These are phyloP conservation scores for Eurois occulta DNA, from an alignment of 2,888 invertebrate genomes.

Conservation along the genomic window DNA sequence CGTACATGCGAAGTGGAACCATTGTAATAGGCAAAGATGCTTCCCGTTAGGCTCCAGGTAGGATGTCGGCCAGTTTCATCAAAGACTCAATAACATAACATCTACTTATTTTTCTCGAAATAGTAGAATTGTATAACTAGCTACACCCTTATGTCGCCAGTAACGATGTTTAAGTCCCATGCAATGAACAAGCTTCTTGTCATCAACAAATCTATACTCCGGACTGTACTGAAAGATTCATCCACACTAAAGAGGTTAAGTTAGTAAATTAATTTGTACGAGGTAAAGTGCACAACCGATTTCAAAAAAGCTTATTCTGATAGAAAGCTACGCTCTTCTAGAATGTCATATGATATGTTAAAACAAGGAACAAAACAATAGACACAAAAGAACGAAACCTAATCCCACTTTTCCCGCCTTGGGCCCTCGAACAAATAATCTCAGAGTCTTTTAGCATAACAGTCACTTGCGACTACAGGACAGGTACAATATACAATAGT, in stretches of 20 bases:
- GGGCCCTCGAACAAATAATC: not conserved
- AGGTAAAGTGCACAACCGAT: too few species aligned
- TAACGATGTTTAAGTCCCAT: not conserved
- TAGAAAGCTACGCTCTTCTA: not conserved
- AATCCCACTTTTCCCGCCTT: not conserved
- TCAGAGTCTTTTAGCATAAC: not conserved
- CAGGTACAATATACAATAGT: not conserved
- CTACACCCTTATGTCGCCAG: not conserved
- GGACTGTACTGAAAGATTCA: not conserved
- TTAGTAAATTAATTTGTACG: too few species aligned
- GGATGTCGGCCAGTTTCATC: not conserved
- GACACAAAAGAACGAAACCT: not conserved
- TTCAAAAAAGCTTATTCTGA: too few species aligned
- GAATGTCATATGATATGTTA: not conserved
- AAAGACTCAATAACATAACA: not conserved
- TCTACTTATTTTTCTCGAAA: not conserved
- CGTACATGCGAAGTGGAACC: not conserved
- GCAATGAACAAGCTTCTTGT: not conserved
- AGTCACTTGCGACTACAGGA: not conserved
- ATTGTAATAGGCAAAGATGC: conserved; percentile 16
- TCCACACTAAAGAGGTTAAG: not conserved
- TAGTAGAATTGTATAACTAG: not conserved
- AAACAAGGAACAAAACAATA: not conserved
- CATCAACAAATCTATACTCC: not conserved
- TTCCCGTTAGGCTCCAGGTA: conserved; percentile 40